Evolutionary conservation across 2,888 invertebrate species (phyloP), one percentile per base, ranked within the genome.

Genomic region (Cantharis rufa): DNA sequence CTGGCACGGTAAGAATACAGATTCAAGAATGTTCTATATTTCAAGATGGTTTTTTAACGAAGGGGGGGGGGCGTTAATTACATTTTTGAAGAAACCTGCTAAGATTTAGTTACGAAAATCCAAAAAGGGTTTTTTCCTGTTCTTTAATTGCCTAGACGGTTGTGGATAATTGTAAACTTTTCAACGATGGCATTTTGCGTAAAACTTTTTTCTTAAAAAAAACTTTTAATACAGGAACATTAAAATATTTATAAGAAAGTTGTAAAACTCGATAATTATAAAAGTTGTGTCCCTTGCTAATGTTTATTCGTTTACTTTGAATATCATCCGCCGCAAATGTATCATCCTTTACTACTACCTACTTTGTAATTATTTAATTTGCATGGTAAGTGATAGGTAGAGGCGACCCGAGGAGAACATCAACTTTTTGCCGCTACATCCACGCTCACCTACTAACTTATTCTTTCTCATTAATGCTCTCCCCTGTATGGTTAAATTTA

Each of bases 361-460:
- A 86, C 86, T 87, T 87, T 86, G 85, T 86, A 87, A 87, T 87
- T 87, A 87, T 87, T 87, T 86, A 87, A 87, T 87, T 87, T 87
- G 86, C 87, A 87, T 87, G 86, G 86, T 85, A 87, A 86, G 86
- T 86, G 87, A 86, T 87, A 87, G 85, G 86, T 87, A 85, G 48
- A 48, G 83, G 82, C 82, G 83, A 83, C 83, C 83, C 83, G 81
- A 80, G 82, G 21, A 75, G 69, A 63, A 80, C 80, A 79, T 64
- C 70, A 70, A 62, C 70, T 73, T 66, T 62, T 16, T 66, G 73
- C 77, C 70, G 80, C 82, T 81, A 71, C 78, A 78, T 76, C 76
- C 79, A 71, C 71, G 74, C 76, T 77, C 73, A 80, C 81, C 84
- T 83, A 84, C 85, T 84, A 85, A 84, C 84, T 86, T 84, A 86